phyloP scores from a whole-genome alignment of 2,888 invertebrate species.

The Trichacis sp. region DNA sequence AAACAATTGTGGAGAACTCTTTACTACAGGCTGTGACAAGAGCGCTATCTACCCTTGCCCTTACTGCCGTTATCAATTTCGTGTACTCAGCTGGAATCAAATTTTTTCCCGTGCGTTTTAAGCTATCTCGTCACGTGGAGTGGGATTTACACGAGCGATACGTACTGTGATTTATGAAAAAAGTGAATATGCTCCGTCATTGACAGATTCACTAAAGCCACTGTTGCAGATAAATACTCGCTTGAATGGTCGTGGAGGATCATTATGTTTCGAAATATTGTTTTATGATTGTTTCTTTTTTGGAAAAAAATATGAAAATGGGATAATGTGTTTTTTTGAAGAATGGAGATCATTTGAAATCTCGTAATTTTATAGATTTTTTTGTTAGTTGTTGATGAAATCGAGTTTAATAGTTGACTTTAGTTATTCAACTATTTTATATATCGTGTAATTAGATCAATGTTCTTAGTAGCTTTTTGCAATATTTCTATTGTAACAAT shows the following conservation, averaged over 20 bases:
- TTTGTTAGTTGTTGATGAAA: too few relatives aligned
- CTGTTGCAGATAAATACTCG: background rate
- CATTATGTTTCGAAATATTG: background rate
- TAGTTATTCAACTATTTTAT: too few relatives aligned
- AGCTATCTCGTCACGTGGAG: constrained; percentile 12
- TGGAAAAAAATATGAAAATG: too few relatives aligned
- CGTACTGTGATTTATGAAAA: constrained; percentile 18
- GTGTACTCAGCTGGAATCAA: constrained; percentile 36
- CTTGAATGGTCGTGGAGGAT: background rate
- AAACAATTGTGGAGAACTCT: constrained; percentile 66
- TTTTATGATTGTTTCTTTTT: too few relatives aligned
- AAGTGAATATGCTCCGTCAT: constrained; percentile 6
- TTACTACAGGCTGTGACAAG: constrained; percentile 37
- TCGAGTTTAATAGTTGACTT: too few relatives aligned
- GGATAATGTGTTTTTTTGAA: too few relatives aligned
- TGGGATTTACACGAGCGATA: constrained; percentile 14
- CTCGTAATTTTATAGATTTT: too few relatives aligned
- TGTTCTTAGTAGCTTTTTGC: too few relatives aligned
- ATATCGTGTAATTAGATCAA: too few relatives aligned
- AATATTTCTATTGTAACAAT: too few relatives aligned
- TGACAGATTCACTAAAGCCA: background rate
- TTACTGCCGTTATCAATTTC: constrained; percentile 62
- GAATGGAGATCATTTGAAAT: too few relatives aligned
- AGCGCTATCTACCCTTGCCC: constrained; percentile 56
- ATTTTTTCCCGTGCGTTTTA: constrained; percentile 29